Base-by-base conservation (phyloP, 1,140 invertebrate species). In the Dendroctonus ponderosae region DNA sequence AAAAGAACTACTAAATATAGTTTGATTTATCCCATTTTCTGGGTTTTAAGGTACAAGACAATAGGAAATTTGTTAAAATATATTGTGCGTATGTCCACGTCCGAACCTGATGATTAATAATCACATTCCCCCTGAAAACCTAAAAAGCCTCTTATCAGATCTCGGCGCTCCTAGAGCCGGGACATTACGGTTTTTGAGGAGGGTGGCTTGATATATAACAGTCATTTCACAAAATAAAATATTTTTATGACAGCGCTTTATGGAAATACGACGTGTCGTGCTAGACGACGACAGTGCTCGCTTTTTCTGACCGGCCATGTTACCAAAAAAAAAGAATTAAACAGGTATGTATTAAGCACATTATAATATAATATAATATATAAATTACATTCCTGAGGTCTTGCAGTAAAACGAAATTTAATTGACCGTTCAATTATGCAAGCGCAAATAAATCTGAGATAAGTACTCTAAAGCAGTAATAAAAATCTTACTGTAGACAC, bases 151-250 rank as follows among this genome's bases (percentile, higher is more conserved):
- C 56, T 66, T 66, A 71, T 71, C 70, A 61, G 70, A 71, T 71
- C 58, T 58, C 38, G 66, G 52, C 66, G 66, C 66, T 65, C 66
- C 70, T 69, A 64, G 61, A 51, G 48, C 40, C 44, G 62, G 60
- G 62, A 71, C 66, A 68, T 68, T 62, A 58, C 66, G 57, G 50
- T 67, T 67, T 66, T 64, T 68, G 49, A 61, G 57, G 58, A 65
- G 70, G 70, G 70, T 68, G 70, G 59, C 52, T 70, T 71, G 70
- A 71, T 71, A 68, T 71, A 71, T 71, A 66, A 68, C 67, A 67
- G 70, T 53, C 62, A 68, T 71, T 68, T 71, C 66, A 71, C 62
- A 71, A 67, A 71, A 71, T 71, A 67, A 68, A 71, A 71, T 71
- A 71, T 64, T 71, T 71, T 66, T 71, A 69, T 69, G 67, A 69